Base-by-base conservation (phyloP, 2,113 vertebrate species). In the Platanista minor region DNA sequence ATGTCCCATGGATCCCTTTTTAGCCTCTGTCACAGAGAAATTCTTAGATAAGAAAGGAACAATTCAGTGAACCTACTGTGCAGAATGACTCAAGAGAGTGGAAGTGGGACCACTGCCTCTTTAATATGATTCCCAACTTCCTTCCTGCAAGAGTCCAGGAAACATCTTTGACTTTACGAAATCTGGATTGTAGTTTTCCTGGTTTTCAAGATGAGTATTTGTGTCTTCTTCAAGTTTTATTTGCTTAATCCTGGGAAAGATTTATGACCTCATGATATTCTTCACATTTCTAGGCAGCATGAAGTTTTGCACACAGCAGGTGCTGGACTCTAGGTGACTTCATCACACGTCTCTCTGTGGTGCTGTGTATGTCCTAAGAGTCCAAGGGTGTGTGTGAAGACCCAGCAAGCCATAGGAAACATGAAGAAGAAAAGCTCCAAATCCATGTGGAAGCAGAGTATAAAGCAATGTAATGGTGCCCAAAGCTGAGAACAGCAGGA, bases 341-440 rank as follows among this genome's bases (percentile, higher is more conserved):
- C 72, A 39, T 74, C 92, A 11, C 5, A 31, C 3, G 21, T 39
- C 31, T 64, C 4, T 84, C 57, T 12, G 5, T 80, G 23, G 57
- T 64, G 43, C 14, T 94, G 39, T 90, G 72, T 83, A 61, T 67
- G 12, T 66, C 64, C 72, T 77, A 46, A 77, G 4, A 90, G 20
- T 74, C 49, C 93, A 88, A 69, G 49, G 4, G 6, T 62, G 36
- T 41, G 84, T 61, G 20, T 95, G 85, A 96, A 75, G 80, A 57
- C 88, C 2, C 94, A 80, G 88, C 75, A 87, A 94, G 71, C 71
- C 75, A 77, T 2, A 95, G 92, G 77, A 80, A 97, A 59, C 14
- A 90, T 80, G 69, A 95, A 83, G 46, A 91, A 86, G 74, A 31
- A 95, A 81, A 66, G 84, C 49, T 92, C 27, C 41, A 95, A 95